Conservation (phyloP, 2,888 invertebrate species). For the Cataglyphis rosenhaueri region DNA sequence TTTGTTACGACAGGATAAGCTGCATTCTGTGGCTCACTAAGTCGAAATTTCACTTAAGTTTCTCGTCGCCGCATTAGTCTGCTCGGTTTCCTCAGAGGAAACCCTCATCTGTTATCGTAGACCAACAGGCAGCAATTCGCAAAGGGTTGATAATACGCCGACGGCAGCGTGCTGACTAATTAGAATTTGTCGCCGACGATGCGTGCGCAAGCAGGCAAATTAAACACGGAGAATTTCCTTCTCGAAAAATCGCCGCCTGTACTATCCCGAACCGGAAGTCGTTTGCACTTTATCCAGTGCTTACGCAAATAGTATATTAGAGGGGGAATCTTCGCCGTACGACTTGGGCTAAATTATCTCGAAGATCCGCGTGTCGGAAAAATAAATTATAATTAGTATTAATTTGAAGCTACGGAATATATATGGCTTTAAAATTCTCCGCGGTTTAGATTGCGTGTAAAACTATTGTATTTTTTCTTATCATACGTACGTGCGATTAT, state of each 20-base stretch:
- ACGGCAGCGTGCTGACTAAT: conserved; percentile 75
- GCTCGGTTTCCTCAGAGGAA: conserved; percentile 22
- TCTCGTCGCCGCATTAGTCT: conserved; percentile 45
- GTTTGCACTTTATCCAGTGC: not conserved
- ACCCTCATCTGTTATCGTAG: conserved; percentile 75
- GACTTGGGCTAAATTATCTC: conserved; percentile 14
- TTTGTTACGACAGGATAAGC: not conserved
- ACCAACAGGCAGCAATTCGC: conserved; percentile 75
- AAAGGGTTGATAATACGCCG: conserved; percentile 75
- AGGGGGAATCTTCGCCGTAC: conserved; percentile 27
- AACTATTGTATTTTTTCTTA: not conserved
- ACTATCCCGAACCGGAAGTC: conserved; percentile 14
- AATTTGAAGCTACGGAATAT: conserved; percentile 2
- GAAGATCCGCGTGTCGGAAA: not conserved
- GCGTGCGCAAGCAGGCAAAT: conserved; percentile 72
- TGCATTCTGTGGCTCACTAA: conserved; percentile 23
- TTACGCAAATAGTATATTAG: conserved; percentile 29
- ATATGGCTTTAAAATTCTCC: not conserved
- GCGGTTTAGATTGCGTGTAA: not conserved
- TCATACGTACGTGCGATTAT: not conserved
- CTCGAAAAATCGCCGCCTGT: conserved; percentile 29
- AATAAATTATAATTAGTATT: conserved; percentile 42
- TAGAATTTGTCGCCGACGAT: conserved; percentile 76
- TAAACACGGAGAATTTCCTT: conserved; percentile 28
- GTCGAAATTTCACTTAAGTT: conserved; percentile 60